Conservation (phyloP, 2,113 vertebrate genomes). For the Rafetus swinhoei region DNA sequence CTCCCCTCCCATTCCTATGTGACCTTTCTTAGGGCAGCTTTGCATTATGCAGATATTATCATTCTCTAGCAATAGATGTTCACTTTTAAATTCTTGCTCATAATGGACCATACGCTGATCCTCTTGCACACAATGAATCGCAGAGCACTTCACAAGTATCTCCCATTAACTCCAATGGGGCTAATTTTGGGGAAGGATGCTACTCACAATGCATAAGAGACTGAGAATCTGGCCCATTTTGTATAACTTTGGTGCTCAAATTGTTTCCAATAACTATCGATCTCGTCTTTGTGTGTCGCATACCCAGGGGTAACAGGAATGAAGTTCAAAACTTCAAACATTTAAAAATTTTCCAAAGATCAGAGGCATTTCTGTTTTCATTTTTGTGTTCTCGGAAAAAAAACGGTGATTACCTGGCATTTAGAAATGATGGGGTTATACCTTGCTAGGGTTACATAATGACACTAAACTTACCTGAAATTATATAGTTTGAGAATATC, state of each 20-base stretch:
- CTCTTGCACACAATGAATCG: not conserved
- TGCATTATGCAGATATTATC: not conserved
- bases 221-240: not conserved
- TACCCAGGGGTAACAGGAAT: not conserved
- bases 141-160: not conserved
- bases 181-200: not conserved
- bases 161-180: not conserved
- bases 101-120: not conserved
- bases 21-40: not conserved
- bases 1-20: not conserved
- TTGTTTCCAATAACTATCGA: not conserved
- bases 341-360: not conserved
- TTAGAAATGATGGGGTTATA: not conserved
- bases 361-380: not conserved
- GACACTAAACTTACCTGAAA: not conserved
- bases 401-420: not conserved
- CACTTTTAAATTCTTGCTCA: not conserved
- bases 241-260: not conserved
- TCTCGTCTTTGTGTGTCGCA: not conserved
- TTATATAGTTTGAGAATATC: not conserved
- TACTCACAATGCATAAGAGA: not conserved
- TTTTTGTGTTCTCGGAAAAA: not conserved
- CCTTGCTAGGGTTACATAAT: not conserved
- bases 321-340: not conserved
- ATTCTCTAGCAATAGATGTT: not conserved